These are phyloP conservation scores for Raphicerus campestris DNA, from an alignment of 2,113 vertebrate genomes.

Conservation along the genomic window DNA sequence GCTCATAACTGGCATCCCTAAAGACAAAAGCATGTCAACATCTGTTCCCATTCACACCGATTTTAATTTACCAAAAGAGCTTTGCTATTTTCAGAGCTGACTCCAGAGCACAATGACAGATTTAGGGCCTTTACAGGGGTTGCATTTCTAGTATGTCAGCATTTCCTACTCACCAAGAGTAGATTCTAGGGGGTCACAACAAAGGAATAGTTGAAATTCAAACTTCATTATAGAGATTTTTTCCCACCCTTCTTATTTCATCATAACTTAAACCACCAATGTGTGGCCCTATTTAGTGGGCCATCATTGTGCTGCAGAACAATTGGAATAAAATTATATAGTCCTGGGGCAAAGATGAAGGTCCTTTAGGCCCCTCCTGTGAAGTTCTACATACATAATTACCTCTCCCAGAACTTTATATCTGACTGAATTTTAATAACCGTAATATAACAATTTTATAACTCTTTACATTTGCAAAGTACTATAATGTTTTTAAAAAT, in stretches of 20 bases:
- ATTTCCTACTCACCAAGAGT: slow-evolving; percentile 81
- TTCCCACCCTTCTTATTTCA: slow-evolving; percentile 67
- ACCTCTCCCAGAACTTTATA: slow-evolving; percentile 5
- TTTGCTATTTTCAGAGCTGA: slow-evolving; percentile 86
- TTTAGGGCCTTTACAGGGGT: slow-evolving; percentile 92
- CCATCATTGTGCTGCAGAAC: not conserved
- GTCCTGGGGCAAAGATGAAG: not conserved
- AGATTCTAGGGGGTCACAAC: slow-evolving; percentile 80
- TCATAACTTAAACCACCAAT: slow-evolving; percentile 53
- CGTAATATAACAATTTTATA: slow-evolving; percentile 26
- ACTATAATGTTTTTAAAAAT: slow-evolving; percentile 24
- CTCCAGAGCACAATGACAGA: slow-evolving; percentile 89
- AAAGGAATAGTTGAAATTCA: slow-evolving; percentile 68
- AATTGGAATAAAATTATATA: slow-evolving; percentile 42
- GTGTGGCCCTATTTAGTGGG: slow-evolving; percentile 38
- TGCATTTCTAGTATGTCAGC: slow-evolving; percentile 88
- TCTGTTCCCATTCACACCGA: slow-evolving; percentile 85
- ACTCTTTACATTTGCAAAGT: slow-evolving; percentile 30
- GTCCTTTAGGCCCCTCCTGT: not conserved
- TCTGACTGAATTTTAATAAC: slow-evolving; percentile 35
- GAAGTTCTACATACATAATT: not conserved
- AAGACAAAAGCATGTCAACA: slow-evolving; percentile 84
- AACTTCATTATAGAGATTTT: slow-evolving; percentile 63
- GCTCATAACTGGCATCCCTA: slow-evolving; percentile 77
- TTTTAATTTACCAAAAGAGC: slow-evolving; percentile 88